Conservation (phyloP, 2,888 invertebrate species). For the Coleophora flavipennella region DNA sequence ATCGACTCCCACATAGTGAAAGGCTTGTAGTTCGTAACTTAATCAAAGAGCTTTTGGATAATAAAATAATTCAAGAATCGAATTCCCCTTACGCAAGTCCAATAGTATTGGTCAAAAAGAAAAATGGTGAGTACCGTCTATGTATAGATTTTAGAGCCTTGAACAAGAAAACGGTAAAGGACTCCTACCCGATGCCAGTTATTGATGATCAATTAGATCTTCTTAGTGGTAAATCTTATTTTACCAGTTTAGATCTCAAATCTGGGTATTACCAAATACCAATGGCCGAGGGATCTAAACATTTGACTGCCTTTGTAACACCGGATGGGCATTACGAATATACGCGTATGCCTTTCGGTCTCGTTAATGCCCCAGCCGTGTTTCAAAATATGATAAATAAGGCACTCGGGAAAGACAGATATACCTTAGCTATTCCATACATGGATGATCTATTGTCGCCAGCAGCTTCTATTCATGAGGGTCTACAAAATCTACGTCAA, state of each 20-base stretch:
- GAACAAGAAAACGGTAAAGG: slow-evolving; percentile 18
- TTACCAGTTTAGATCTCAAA: slow-evolving; percentile 20
- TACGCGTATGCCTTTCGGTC: slow-evolving; percentile 16
- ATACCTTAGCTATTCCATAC: not conserved
- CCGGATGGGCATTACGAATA: slow-evolving; percentile 27
- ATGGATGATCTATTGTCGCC: not conserved
- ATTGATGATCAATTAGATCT: slow-evolving; percentile 26
- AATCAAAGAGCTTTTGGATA: slow-evolving; percentile 3
- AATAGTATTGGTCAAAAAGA: slow-evolving; percentile 15
- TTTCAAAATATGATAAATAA: slow-evolving; percentile 22
- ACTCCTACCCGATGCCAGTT: slow-evolving; percentile 21
- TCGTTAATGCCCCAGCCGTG: slow-evolving; percentile 22
- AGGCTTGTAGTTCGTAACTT: slow-evolving; percentile 4
- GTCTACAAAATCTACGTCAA: not conserved
- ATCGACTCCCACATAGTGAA: slow-evolving; percentile 7
- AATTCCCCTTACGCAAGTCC: slow-evolving; percentile 21
- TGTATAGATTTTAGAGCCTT: slow-evolving; percentile 13
- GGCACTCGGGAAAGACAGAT: not conserved
- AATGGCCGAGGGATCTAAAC: slow-evolving; percentile 15
- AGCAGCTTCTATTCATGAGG: not conserved
- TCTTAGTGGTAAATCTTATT: slow-evolving; percentile 17
- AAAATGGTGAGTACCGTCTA: slow-evolving; percentile 17
- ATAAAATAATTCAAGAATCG: slow-evolving; percentile 3
- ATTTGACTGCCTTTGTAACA: slow-evolving; percentile 29
- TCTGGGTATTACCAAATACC: slow-evolving; percentile 27